Evolutionary conservation across 2,113 vertebrate genomes (phyloP).

Genomic region (Sitta europaea): DNA sequence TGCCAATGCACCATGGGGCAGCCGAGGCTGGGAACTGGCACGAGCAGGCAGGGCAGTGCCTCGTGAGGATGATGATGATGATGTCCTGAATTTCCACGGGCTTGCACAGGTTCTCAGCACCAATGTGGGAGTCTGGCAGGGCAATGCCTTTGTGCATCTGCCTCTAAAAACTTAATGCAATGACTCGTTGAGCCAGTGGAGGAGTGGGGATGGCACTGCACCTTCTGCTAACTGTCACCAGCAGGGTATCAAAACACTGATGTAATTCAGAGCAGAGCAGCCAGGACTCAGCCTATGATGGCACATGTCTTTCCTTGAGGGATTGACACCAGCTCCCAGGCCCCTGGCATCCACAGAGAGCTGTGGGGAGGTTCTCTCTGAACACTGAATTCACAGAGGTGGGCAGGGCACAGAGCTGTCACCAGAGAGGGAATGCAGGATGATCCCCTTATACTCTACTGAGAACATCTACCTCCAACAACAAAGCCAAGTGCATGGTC

Average conservation of each 20-base stretch:
- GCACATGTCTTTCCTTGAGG: not conserved
- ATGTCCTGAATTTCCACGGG: not conserved
- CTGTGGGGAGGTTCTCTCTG: not conserved
- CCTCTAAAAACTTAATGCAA: not conserved
- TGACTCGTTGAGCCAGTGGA: not conserved
- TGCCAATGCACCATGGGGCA: not conserved
- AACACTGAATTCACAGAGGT: accelerated
- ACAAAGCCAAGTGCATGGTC: not conserved
- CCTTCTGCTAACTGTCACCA: not conserved
- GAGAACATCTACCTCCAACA: not conserved
- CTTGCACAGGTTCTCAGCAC: not conserved
- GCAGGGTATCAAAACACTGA: not conserved
- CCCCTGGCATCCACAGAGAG: accelerated
- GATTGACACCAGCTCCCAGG: not conserved
- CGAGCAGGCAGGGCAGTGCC: not conserved
- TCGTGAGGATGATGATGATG: accelerated
- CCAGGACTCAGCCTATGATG: not conserved
- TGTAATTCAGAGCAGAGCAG: not conserved
- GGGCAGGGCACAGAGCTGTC: not conserved
- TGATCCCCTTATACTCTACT: not conserved
- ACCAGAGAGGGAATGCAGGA: not conserved
- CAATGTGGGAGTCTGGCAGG: not conserved
- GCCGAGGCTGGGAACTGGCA: accelerated
- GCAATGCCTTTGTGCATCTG: not conserved
- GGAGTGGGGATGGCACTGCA: not conserved